These are phyloP conservation scores for Pholis gunnellus DNA, from an alignment of 2,113 vertebrate genomes.

Conservation along the genomic window DNA sequence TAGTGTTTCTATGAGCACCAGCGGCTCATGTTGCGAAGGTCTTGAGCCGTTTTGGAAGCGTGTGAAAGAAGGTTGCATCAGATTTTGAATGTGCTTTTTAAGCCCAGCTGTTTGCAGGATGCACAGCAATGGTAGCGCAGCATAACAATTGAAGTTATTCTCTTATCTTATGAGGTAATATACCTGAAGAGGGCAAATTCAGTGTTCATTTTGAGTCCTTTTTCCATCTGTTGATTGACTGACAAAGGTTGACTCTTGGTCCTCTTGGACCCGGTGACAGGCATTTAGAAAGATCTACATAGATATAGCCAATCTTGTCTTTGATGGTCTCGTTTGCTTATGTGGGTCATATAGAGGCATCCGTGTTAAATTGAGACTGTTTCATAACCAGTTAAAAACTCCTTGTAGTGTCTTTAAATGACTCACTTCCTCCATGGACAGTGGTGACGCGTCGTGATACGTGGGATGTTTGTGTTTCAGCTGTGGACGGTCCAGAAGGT, in stretches of 20 bases:
- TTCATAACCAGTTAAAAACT: not conserved
- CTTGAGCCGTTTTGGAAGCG: too few relatives aligned
- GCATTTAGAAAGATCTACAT: not conserved
- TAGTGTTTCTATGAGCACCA: not conserved
- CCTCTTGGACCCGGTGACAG: not conserved
- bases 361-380: not conserved
- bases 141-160: too few relatives aligned
- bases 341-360: not conserved
- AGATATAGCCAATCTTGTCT: not conserved
- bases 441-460: not conserved
- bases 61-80: not conserved
- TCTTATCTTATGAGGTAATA: not conserved
- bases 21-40: too few relatives aligned
- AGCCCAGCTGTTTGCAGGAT: not conserved
- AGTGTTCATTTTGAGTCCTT: not conserved
- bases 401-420: not conserved
- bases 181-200: not conserved
- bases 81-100: not conserved
- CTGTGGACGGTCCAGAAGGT: slow-evolving; percentile 88
- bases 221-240: not conserved
- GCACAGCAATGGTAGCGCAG: not conserved
- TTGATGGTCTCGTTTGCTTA: not conserved
- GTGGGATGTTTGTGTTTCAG: slow-evolving; percentile 76
- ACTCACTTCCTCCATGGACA: not conserved
- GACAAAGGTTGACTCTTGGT: not conserved